Evolutionary conservation across 30 jellyfish, hydroid and myxozoan genomes (phyloP).

Genomic region (Cassiopea andromeda): DNA sequence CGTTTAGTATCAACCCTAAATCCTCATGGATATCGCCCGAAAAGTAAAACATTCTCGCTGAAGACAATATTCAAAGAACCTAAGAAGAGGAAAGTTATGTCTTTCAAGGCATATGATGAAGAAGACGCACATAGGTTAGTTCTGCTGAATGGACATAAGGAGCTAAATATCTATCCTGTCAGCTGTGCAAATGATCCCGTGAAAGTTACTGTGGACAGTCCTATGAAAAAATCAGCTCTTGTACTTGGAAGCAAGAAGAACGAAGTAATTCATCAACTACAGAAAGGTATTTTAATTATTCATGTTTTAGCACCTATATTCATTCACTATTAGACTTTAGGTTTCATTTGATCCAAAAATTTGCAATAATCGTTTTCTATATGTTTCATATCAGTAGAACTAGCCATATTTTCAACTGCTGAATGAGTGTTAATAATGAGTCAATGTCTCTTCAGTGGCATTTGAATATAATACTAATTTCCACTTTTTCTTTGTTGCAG

Average conservation of each 20-base stretch:
- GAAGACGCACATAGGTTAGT: conserved; percentile 62
- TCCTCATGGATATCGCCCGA: conserved; percentile 96
- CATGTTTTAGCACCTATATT: too few relatives aligned
- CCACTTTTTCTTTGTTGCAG: neutral
- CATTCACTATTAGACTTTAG: too few relatives aligned
- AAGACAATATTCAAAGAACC: conserved; percentile 95
- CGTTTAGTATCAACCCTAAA: conserved; percentile 82
- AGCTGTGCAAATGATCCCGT: conserved; percentile 69
- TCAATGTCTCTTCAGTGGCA: too few relatives aligned
- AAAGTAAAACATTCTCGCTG: conserved; percentile 81
- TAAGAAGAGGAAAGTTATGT: conserved; percentile 74
- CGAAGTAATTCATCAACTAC: neutral
- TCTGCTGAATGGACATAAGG: conserved; percentile 78
- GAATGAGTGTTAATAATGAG: too few relatives aligned
- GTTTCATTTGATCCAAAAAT: too few relatives aligned
- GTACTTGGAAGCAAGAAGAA: conserved; percentile 44
- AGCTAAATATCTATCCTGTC: conserved; percentile 55
- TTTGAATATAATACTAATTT: too few relatives aligned
- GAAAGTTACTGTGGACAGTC: conserved; percentile 64
- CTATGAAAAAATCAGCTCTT: neutral
- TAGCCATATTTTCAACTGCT: too few relatives aligned
- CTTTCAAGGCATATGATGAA: conserved; percentile 86
- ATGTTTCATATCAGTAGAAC: too few relatives aligned
- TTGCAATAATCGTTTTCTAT: too few relatives aligned
- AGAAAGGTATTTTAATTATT: neutral